phyloP scores from a whole-genome alignment of 2,888 invertebrate genomes.

The Rhopalosiphum nymphaeae region DNA sequence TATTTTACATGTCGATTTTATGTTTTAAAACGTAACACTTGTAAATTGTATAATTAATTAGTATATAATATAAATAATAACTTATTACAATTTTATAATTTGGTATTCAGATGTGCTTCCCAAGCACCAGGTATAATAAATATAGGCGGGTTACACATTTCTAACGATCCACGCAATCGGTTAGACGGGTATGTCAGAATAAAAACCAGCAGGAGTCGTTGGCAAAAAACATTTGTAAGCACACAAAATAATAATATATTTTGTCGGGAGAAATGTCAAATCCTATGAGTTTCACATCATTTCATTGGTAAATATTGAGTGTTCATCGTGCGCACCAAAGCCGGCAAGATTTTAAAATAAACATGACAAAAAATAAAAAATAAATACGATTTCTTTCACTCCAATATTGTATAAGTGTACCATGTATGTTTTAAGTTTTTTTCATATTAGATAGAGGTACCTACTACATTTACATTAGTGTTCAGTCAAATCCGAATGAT shows the following conservation, averaged over 20 bases:
- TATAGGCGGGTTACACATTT: neutral
- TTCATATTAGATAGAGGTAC: neutral
- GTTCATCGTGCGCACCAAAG: neutral
- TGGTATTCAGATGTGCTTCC: neutral
- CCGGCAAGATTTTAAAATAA: neutral
- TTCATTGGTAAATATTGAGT: neutral
- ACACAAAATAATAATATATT: neutral
- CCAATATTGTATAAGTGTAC: neutral
- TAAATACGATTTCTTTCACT: neutral
- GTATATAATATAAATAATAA: neutral
- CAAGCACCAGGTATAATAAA: neutral
- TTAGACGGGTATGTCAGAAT: neutral
- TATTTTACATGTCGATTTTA: neutral
- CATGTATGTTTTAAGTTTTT: neutral
- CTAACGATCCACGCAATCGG: neutral
- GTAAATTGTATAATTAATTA: neutral
- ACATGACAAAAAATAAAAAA: neutral
- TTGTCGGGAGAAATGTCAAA: conserved; percentile 3
- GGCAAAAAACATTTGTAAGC: neutral
- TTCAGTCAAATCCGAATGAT: neutral
- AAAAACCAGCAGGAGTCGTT: neutral
- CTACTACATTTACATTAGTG: neutral
- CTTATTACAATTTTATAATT: neutral
- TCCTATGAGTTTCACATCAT: conserved; percentile 5
- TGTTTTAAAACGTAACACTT: neutral